Conservation (phyloP, 2,888 invertebrate genomes). For the Macrophya annulata region DNA sequence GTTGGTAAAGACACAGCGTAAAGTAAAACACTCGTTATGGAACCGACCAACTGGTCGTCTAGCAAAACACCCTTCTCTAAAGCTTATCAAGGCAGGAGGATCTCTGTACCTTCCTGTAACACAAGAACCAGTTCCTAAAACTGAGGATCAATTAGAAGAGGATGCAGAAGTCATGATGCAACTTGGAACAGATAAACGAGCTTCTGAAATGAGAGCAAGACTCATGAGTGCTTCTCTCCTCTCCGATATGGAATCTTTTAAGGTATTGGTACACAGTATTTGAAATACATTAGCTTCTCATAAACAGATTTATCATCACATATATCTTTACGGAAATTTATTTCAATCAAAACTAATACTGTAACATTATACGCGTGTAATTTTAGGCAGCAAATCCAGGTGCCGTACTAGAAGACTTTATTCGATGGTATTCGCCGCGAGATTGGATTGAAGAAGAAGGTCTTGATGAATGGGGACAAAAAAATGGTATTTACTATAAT, state of each 20-base stretch:
- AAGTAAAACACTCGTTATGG: constrained; percentile 80
- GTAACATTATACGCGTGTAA: too few relatives aligned
- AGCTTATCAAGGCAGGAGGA: constrained; percentile 86
- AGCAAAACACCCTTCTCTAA: constrained; percentile 85
- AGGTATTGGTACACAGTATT: constrained; percentile 82
- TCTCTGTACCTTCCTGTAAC: constrained; percentile 91
- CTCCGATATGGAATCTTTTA: constrained; percentile 99
- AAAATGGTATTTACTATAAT: constrained; percentile 75
- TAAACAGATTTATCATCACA: not conserved
- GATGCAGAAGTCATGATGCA: constrained; percentile 95
- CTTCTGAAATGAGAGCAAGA: constrained; percentile 91
- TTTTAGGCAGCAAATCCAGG: constrained; percentile 95
- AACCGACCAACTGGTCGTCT: constrained; percentile 87
- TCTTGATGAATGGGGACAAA: constrained; percentile 82
- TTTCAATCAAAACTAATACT: constrained; percentile 21
- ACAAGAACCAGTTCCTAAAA: constrained; percentile 97
- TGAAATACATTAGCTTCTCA: not conserved
- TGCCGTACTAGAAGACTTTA: constrained; percentile 95
- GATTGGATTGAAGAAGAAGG: constrained; percentile 91
- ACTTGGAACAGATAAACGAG: constrained; percentile 92
- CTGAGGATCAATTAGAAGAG: constrained; percentile 97
- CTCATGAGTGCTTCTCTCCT: constrained; percentile 97
- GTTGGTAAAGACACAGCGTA: constrained; percentile 64
- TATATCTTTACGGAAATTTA: not conserved
- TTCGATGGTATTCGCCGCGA: constrained; percentile 98